Evolutionary conservation across 1,140 invertebrate species (phyloP).

Genomic region (Chlorops oryzae): DNA sequence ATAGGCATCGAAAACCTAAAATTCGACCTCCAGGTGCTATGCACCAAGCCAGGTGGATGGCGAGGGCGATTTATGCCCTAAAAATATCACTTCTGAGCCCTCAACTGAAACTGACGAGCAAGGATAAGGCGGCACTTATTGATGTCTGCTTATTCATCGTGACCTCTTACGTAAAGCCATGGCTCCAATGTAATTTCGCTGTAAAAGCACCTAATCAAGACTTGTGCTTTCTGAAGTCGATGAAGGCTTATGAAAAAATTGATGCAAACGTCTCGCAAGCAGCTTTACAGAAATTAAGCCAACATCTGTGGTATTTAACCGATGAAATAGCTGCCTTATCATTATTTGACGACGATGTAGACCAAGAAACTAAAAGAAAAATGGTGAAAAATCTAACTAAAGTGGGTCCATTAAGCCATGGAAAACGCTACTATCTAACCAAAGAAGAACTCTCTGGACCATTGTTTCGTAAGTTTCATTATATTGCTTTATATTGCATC

Average conservation of each 20-base stretch:
- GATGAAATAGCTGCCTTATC: neutral
- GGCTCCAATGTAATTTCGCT: constrained; percentile 17
- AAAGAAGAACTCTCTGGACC: constrained; percentile 6
- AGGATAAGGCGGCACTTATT: neutral
- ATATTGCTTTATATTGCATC: neutral
- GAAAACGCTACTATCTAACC: constrained; percentile 1
- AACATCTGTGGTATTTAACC: constrained; percentile 19
- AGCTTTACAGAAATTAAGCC: constrained; percentile 13
- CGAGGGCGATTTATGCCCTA: neutral
- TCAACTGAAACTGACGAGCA: constrained; percentile 1
- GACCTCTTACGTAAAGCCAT: constrained; percentile 14
- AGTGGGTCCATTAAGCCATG: neutral
- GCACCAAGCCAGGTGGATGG: neutral
- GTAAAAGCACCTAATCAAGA: constrained; percentile 18
- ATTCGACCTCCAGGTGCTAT: constrained; percentile 1
- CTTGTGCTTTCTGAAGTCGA: constrained; percentile 13
- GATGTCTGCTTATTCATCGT: constrained; percentile 15
- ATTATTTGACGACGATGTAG: too few species aligned
- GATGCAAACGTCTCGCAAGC: constrained; percentile 12
- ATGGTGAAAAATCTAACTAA: neutral
- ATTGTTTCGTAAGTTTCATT: neutral
- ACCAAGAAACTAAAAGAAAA: too few species aligned
- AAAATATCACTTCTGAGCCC: constrained; percentile 1
- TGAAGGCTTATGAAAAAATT: constrained; percentile 17
- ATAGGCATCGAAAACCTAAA: too few species aligned